Conservation (phyloP, 2,888 invertebrate genomes). For the Germaria angustata region DNA sequence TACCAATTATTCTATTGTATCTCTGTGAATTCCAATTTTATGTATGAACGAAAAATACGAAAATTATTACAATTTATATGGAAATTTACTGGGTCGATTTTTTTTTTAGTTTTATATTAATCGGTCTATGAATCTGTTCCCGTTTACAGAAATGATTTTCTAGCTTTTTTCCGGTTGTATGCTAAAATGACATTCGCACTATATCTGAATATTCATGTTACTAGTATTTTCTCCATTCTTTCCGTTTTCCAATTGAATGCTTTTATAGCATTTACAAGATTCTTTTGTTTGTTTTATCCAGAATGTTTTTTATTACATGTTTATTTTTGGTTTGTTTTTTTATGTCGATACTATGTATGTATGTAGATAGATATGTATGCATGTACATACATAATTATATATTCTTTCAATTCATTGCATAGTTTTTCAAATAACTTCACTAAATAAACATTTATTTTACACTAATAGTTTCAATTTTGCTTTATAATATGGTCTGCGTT, state of each 20-base stretch:
- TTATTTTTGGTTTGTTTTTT: conserved; percentile 13
- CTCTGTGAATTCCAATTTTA: too few species aligned
- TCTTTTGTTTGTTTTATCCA: conserved; percentile 57
- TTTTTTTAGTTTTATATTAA: too few species aligned
- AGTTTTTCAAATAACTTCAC: conserved; percentile 37
- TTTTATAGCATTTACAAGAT: conserved; percentile 32
- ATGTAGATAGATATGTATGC: not conserved
- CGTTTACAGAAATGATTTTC: too few species aligned
- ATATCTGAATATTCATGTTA: too few species aligned
- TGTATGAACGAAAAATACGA: too few species aligned
- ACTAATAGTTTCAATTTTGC: conserved; percentile 33
- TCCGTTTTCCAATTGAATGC: not conserved
- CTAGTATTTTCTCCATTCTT: not conserved
- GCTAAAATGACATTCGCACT: too few species aligned
- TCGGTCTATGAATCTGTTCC: too few species aligned
- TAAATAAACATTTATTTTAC: conserved; percentile 59
- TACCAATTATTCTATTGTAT: too few species aligned
- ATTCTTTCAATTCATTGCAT: not conserved
- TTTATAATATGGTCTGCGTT: conserved; percentile 18
- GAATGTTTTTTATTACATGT: conserved; percentile 28
- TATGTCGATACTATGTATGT: not conserved
- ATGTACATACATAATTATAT: too few species aligned
- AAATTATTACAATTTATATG: too few species aligned
- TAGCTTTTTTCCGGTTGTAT: too few species aligned
- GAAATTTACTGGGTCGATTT: too few species aligned